Evolutionary conservation across 2,113 vertebrate genomes (phyloP), one percentile per base, ranked within the genome.

Genomic region (Bos indicus): DNA sequence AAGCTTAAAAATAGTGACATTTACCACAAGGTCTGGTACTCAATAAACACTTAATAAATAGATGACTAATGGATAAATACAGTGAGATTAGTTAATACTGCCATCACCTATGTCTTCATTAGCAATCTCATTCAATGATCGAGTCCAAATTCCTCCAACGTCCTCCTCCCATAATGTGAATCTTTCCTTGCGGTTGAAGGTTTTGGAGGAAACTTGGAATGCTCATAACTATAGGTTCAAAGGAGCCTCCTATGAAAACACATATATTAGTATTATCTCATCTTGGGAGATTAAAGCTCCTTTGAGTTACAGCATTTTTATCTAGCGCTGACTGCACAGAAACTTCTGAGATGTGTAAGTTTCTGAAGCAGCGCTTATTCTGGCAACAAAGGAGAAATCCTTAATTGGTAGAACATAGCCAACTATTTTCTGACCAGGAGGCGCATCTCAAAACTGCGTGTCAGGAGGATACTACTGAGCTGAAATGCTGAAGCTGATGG

Each of bases 391-490:
- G 96, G 96, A 96, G 98, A 96, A 98, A 98, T 98, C 95, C 98
- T 98, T 96, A 97, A 91, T 98, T 98, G 98, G 96, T 98, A 98
- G 98, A 98, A 97, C 92, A 64, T 2, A 94, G 83, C 95, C 81
- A 89, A 90, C 98, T 97, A 98, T 98, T 98, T 98, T 96, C 95
- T 98, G 97, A 94, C 98, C 97, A 97, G 98, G 98, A 97, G 98
- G 96, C 96, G 74, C 97, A 97, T 98, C 98, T 98, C 96, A 93
- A 54, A 98, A 92, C 74, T 90, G 84, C 82, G 0, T 98, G 97
- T 98, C 98, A 98, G 97, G 78, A 92, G 33, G 56, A 86, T 77
- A 64, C 64, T 78, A 6, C 95, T 94, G 92, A 95, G 90, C 82
- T 57, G 28, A 54, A 86, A 90, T 2, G 36, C 90, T n/a, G 60